Base-by-base conservation (phyloP, 2,888 invertebrate genomes). In the Drosophila eohydei region DNA sequence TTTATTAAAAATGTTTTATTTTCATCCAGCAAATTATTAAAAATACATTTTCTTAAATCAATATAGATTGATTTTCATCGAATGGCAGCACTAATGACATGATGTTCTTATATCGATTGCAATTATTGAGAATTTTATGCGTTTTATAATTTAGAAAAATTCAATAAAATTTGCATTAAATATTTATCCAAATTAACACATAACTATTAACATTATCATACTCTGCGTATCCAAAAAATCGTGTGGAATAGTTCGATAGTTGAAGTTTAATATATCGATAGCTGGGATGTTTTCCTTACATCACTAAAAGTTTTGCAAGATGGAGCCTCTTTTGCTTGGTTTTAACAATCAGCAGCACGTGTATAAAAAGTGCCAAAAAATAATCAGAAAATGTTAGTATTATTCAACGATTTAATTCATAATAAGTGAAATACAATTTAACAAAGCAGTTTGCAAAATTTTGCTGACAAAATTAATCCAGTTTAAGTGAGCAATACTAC, bases 341-440 rank as follows among this genome's bases (percentile, higher is more conserved):
- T 92, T 92, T 91, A 91, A 91, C 88, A 92, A 93, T 91, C 92
- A 91, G 91, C 91, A 93, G 93, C 93, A 93, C 93, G 93, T 93
- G 93, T 93, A 89, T 91, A 90, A 91, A 92, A 92, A 93, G 93
- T 93, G 93, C 93, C 93, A 93, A 93, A 93, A 88, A 90, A 90
- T 90, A 90, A 88, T 92, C 90, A 81, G 80, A 91, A 92, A 92
- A 93, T 93, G 93, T 93, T 91, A 92, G 93, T 93, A 92, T 91
- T 74, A 64, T 64, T 69, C 12, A 21, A 77, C 68, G 54, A 74
- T 60, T 74, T 69, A 90, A 77, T 67, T 75, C 44, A 43, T 50
- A 59, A 76, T 71, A 64, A 55, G 76, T 80, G 60, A 62, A 57
- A 55, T 74, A 73, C 57, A 60, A 69, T 56, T 61, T 66, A 34